A percentile compares a stretch with the other conserved stretches of the same genome.
Conservation (phyloP, 2,113 vertebrate genomes). For the Myrmophylax atrothorax region DNA sequence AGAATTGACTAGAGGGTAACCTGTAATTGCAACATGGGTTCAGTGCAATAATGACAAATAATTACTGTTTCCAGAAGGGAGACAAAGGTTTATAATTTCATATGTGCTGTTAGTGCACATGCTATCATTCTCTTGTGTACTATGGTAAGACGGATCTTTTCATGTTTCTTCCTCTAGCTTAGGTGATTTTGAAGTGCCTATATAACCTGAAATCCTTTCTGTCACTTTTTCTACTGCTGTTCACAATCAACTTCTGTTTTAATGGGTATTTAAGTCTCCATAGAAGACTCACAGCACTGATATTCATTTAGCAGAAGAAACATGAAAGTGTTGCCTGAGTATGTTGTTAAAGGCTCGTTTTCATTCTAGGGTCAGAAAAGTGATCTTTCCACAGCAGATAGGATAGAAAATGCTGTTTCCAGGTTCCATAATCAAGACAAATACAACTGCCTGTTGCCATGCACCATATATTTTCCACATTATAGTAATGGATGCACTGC, state of each 20-base stretch:
- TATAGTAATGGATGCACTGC: constrained; percentile 39
- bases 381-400: constrained; percentile 17
- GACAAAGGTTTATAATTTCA: not conserved
- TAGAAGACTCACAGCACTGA: not conserved
- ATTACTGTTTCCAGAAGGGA: not conserved
- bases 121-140: not conserved
- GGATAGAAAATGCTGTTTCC: constrained; percentile 21
- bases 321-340: not conserved
- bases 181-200: not conserved
- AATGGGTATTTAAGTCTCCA: constrained; percentile 3
- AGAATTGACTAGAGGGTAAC: not conserved
- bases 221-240: not conserved
- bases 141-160: not conserved
- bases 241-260: constrained; percentile 11
- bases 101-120: not conserved
- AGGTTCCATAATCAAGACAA: constrained; percentile 54
- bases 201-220: not conserved
- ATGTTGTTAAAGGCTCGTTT: not conserved
- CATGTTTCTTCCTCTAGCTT: not conserved
- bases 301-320: constrained; percentile 14
- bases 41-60: not conserved
- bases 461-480: constrained; percentile 42
- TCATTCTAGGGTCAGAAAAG: not conserved
- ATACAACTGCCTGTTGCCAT: constrained; percentile 47
- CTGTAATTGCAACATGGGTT: not conserved